Evolutionary conservation across 1,140 invertebrate genomes (phyloP), one percentile per base, ranked within the genome.

Genomic region (Aphis craccivora): DNA sequence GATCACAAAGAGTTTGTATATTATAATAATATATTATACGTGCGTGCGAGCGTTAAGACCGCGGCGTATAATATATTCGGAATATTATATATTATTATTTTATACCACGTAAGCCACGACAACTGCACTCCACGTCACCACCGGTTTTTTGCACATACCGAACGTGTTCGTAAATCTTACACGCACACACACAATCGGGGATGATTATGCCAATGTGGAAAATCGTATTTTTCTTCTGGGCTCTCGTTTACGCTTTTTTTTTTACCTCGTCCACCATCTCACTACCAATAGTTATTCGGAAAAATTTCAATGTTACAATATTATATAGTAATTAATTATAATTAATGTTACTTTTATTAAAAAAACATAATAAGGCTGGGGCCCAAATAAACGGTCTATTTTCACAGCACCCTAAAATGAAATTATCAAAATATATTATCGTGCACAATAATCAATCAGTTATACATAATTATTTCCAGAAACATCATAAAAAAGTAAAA

Each of bases 1-100:
- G 35, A 55, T 89, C 51, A 37, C 88, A 89, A 89, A 89, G 87
- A 89, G 48, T 51, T 53, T 20, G 18, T 51, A 51, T 51, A 51
- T 88, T 35, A 88, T 37, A 88, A 89, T 37, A 37, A 30, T 43
- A 45, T 25, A 45, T 30, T 35, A 40, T 43, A 35, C 48, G 87
- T 53, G 35, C n/a, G 48, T 89, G 40, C 48, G 86, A 53, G 30
- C 14, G 40, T 86, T 45, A 6, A 45, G 25, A 86, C 40, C 83
- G 9, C 40, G 83, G 35, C 60, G 11, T 67, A 67, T 60, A 60
- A 60, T 30, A n/a, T n/a, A 76, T 76, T 76, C 60, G 1, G 4
- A 76, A n/a, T n/a, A 76, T 76, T 76, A n/a, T 67, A 30, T n/a
- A 67, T 60, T 30, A 60, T 67, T n/a, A n/a, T 67, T n/a, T n/a